Evolutionary conservation across 1,140 invertebrate species (phyloP).

Genomic region (Chrysoperla carnea): DNA sequence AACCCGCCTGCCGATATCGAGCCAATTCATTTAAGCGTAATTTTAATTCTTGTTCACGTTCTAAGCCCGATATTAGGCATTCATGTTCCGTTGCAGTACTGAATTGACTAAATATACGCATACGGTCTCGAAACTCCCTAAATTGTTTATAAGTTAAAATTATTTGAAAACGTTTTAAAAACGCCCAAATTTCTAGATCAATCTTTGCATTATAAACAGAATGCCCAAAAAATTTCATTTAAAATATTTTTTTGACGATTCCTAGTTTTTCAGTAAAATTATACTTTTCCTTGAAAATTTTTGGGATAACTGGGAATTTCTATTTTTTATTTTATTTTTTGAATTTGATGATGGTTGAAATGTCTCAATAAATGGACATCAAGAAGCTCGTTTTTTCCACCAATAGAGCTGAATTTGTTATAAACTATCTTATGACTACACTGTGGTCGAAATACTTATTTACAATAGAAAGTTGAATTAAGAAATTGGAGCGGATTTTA

Average conservation of each 20-base stretch:
- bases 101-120: conserved; percentile 75
- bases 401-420: no score
- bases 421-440: neutral
- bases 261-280: no score
- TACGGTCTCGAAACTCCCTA: conserved; percentile 60
- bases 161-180: neutral
- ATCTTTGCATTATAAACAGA: neutral
- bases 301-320: no score
- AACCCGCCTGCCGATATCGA: conserved; percentile 62
- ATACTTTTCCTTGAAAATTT: no score
- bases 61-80: conserved; percentile 53
- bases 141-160: conserved; percentile 8
- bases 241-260: no score
- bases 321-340: no score
- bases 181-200: neutral
- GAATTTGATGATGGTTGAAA: no score
- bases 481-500: neutral
- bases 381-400: no score
- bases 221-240: no score
- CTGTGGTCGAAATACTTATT: neutral
- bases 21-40: conserved; percentile 64
- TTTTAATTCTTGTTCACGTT: conserved; percentile 67
- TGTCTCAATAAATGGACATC: no score
- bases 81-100: conserved; percentile 69
- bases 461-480: conserved; percentile 1